These are phyloP conservation scores for Corbicula japonica DNA, from an alignment of 2,888 invertebrate species.

Conservation along the genomic window DNA sequence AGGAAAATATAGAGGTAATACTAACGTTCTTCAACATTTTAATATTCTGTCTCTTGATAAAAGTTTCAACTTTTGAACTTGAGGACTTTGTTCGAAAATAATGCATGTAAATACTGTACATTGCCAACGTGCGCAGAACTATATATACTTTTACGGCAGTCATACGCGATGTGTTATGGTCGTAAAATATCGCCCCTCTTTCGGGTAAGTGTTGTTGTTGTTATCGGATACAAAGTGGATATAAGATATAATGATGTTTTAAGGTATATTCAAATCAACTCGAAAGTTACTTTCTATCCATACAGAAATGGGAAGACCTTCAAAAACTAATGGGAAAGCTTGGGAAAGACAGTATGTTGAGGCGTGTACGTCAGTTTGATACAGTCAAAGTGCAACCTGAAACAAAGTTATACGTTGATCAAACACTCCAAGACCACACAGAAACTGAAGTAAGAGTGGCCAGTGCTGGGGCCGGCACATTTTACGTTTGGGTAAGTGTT, in stretches of 20 bases:
- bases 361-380: conserved; percentile 63
- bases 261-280: no score
- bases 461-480: conserved; percentile 69
- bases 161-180: no score
- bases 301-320: conserved; percentile 67
- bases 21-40: neutral
- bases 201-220: no score
- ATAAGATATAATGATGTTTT: no score
- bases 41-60: no score
- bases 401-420: conserved; percentile 44
- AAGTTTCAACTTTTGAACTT: no score
- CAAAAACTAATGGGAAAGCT: conserved; percentile 63
- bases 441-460: conserved; percentile 60
- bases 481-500: conserved; percentile 71
- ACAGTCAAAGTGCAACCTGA: conserved; percentile 47
- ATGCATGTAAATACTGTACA: no score
- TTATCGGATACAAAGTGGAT: no score
- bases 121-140: no score
- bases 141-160: no score
- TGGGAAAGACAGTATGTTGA: conserved; percentile 59
- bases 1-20: neutral
- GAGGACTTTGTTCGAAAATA: no score
- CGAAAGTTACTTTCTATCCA: neutral
- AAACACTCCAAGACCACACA: conserved; percentile 48
- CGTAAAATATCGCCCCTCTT: no score